Evolutionary conservation across 2,888 invertebrate genomes (phyloP).

Genomic region (Lasioglossum oenotherae): DNA sequence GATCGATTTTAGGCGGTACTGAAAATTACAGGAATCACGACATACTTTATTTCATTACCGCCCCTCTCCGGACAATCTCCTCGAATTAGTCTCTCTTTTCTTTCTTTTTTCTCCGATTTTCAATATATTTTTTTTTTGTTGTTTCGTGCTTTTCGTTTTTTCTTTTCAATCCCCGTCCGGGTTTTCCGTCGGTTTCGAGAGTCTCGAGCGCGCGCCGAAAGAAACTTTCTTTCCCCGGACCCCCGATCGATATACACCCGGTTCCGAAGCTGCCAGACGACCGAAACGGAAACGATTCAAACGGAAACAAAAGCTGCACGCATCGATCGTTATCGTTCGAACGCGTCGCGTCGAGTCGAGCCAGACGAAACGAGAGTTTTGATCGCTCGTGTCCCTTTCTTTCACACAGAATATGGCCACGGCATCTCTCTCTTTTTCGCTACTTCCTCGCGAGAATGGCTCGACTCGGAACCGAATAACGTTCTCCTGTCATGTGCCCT

Average conservation of each 20-base stretch:
- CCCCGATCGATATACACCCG: constrained; percentile 3
- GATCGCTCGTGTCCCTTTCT: constrained; percentile 3
- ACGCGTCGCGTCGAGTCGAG: constrained; percentile 26
- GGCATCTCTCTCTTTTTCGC: no score
- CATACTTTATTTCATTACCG: constrained; percentile 57
- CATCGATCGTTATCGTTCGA: constrained; percentile 46
- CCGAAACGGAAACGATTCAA: constrained; percentile 32
- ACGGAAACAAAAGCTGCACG: constrained; percentile 39
- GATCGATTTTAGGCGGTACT: constrained; percentile 86
- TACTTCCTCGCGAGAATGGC: not conserved
- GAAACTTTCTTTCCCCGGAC: not conserved
- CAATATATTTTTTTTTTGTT: not conserved
- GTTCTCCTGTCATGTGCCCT: constrained; percentile 28
- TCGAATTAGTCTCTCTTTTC: constrained; percentile 3
- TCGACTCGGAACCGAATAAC: constrained; percentile 40
- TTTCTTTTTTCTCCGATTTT: not conserved
- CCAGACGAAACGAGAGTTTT: constrained; percentile 16
- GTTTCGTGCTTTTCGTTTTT: not conserved
- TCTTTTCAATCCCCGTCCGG: not conserved
- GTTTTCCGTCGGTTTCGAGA: not conserved
- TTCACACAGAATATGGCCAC: not conserved
- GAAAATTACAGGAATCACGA: constrained; percentile 79
- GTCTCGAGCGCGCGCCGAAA: constrained; percentile 3
- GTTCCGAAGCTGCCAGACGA: not conserved
- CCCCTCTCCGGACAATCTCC: constrained; percentile 25